A percentile compares a stretch with the other conserved stretches of the same genome.
These are phyloP conservation scores for Apamea monoglypha DNA, from an alignment of 2,888 invertebrate species.

Conservation along the genomic window DNA sequence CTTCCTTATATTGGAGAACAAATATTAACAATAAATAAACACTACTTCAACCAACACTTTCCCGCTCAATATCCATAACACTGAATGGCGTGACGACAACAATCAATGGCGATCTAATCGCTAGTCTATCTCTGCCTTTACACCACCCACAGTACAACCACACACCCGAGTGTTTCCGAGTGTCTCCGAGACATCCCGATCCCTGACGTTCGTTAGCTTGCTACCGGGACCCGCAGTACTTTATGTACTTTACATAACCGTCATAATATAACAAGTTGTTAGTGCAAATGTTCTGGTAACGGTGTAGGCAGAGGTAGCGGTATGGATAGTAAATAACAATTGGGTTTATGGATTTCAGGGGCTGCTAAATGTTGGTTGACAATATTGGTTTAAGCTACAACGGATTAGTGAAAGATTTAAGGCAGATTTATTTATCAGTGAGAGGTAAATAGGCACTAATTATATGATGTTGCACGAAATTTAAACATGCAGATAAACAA, in stretches of 20 bases:
- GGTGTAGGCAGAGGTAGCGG: slow-evolving; percentile 40
- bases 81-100: slow-evolving; percentile 32
- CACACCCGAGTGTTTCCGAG: slow-evolving; percentile 46
- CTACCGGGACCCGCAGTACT: slow-evolving; percentile 58
- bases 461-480: neutral
- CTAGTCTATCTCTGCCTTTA: slow-evolving; percentile 36
- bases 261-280: slow-evolving; percentile 55
- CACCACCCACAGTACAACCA: slow-evolving; percentile 51
- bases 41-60: slow-evolving; percentile 18
- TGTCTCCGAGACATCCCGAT: slow-evolving; percentile 53
- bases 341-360: slow-evolving; percentile 19
- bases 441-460: neutral
- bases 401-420: neutral
- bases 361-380: neutral
- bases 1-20: neutral
- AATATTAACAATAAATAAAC: slow-evolving; percentile 13
- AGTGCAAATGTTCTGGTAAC: slow-evolving; percentile 42
- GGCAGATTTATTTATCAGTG: neutral
- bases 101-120: slow-evolving; percentile 50
- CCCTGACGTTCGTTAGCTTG: slow-evolving; percentile 66
- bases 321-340: slow-evolving; percentile 52
- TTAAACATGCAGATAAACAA: neutral
- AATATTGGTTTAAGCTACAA: neutral
- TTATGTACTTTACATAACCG: slow-evolving; percentile 59
- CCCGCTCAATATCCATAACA: slow-evolving; percentile 32